Conservation (phyloP, 2,888 invertebrate genomes). For the Trichogramma dendrolimi region DNA sequence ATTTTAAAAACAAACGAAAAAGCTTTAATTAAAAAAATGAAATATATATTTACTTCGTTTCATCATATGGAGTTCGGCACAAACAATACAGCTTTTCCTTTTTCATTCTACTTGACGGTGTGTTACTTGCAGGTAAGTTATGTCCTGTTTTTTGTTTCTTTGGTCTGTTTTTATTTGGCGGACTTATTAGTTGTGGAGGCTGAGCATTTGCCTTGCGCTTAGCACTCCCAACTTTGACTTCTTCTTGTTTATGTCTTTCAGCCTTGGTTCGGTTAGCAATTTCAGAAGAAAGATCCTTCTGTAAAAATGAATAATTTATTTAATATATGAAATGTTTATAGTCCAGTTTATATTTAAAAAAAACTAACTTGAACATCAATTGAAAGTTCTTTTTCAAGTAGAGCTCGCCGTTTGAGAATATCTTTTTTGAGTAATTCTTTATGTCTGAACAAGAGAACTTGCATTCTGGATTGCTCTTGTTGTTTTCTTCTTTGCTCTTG, state of each 20-base stretch:
- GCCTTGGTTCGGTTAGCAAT: constrained; percentile 67
- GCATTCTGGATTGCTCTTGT: constrained; percentile 59
- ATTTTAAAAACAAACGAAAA: background rate
- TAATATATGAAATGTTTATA: background rate
- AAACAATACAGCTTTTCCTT: constrained; percentile 85
- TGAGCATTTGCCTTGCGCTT: constrained; percentile 57
- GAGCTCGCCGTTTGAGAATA: constrained; percentile 83
- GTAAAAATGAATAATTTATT: constrained; percentile 28
- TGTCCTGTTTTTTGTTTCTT: constrained; percentile 47
- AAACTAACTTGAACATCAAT: constrained; percentile 75
- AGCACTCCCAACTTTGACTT: constrained; percentile 61
- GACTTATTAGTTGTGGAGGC: constrained; percentile 45
- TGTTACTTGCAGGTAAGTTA: constrained; percentile 41
- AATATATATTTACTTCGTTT: constrained; percentile 69
- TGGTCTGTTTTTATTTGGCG: constrained; percentile 45
- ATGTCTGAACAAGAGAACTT: constrained; percentile 77
- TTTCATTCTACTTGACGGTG: constrained; percentile 51
- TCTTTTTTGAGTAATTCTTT: constrained; percentile 91
- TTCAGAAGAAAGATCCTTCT: constrained; percentile 74
- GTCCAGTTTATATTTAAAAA: background rate
- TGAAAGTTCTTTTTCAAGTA: constrained; percentile 84
- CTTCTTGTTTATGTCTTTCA: constrained; percentile 67
- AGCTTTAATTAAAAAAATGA: constrained; percentile 4
- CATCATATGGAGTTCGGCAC: constrained; percentile 92
- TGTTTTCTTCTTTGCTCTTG: constrained; percentile 58